Evolutionary conservation across 2,888 invertebrate species (phyloP), one percentile per base, ranked within the genome.

Genomic region (Calameuta pallipes): DNA sequence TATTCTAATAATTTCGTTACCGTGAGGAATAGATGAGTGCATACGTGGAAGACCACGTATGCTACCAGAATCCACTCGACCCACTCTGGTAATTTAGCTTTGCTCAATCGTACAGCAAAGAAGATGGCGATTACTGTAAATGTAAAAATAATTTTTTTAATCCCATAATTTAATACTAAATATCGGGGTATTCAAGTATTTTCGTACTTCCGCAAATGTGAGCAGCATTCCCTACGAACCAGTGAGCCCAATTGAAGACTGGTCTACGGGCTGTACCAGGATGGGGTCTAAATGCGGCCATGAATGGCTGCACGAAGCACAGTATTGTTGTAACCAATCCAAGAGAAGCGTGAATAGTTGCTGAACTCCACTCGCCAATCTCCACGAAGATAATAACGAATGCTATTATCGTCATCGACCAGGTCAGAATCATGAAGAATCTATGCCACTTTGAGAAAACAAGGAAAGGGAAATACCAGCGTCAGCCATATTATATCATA

Each of bases 201-300:
- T 37, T 94, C 96, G 94, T 92, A 97, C 97, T 96, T 91, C 95
- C 97, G 85, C 97, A 93, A 83, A 97, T 96, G 88, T 98, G 97
- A 1, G 98, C 97, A 1, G 94, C 92, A 91, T 98, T 98, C 73
- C 98, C 98, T 73, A 95, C 94, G 76, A 96, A 92, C 97, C 98
- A 98, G 91, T 98, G 98, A 2, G 94, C 91, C 98, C 98, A 98
- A 92, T 98, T 98, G 93, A 98, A 98, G 78, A 96, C 92, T 0
- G 96, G 94, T 77, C 98, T 93, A 85, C 94, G 94, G 30, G 95
- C 94, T 13, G 97, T 95, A 75, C 96, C 96, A 0, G 97, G 97
- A 91, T 96, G 96, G 0, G 98, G 98, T 82, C 98, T 94, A 91
- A 98, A 95, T 81, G 96, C 94, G 1, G 98, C 98, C 93, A 94